A percentile compares a stretch with the other conserved stretches of the same genome.
Evolutionary conservation across 2,113 vertebrate species (phyloP).

Genomic region (Coracopsis vasa): DNA sequence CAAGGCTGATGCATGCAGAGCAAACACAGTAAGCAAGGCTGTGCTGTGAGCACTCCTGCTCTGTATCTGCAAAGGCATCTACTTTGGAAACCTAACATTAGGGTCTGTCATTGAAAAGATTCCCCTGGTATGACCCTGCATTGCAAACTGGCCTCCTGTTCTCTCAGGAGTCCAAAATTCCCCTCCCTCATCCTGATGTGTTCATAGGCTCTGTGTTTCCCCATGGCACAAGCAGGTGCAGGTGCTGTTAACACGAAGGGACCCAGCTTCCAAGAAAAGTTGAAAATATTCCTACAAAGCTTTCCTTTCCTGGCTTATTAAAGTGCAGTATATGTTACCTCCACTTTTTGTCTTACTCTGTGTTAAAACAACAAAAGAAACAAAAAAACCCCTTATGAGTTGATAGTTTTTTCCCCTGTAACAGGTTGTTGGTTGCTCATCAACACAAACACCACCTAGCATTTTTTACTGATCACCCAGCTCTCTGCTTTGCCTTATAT

Average conservation of each 20-base stretch:
- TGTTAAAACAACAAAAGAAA: background rate
- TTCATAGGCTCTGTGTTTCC: background rate
- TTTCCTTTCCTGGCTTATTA: background rate
- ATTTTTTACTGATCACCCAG: background rate
- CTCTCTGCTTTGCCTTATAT: background rate
- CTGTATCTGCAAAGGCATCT: accelerated
- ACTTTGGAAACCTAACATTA: background rate
- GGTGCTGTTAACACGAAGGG: background rate
- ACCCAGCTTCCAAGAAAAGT: background rate
- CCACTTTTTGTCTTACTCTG: background rate
- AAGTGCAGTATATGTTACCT: background rate
- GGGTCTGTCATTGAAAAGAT: background rate
- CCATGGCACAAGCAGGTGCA: background rate
- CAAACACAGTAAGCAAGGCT: background rate
- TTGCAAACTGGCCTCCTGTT: background rate
- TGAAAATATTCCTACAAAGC: background rate
- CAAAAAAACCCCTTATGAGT: background rate
- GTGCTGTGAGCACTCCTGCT: accelerated
- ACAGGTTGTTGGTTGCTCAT: background rate
- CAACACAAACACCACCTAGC: background rate
- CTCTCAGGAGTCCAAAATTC: background rate
- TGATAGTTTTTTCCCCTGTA: background rate
- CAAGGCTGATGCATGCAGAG: background rate
- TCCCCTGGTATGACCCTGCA: background rate
- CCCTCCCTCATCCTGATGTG: background rate